Evolutionary conservation across 2,113 vertebrate genomes (phyloP).

Genomic region (Cichladusa arquata): DNA sequence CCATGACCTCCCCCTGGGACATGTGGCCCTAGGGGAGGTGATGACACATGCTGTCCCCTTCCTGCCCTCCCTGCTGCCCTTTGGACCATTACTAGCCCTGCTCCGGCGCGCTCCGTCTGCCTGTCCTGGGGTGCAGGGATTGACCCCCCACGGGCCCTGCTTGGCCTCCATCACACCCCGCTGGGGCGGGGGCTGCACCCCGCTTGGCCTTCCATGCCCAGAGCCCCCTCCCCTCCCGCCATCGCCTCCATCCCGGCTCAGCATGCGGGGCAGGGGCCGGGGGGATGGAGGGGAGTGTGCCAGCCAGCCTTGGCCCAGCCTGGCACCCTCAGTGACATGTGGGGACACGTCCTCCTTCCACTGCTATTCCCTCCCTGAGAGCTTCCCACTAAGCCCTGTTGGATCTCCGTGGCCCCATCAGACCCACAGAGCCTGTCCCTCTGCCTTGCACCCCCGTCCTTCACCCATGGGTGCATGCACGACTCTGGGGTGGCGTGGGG

Average conservation of each 20-base stretch:
- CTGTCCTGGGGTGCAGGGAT: not conserved
- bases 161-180: not conserved
- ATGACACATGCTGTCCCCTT: fast-evolving
- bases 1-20: not conserved
- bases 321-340: not conserved
- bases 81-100: conserved; percentile 70
- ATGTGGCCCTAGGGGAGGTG: not conserved
- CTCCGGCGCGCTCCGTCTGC: conserved; percentile 9
- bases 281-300: not conserved
- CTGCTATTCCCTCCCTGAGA: not conserved
- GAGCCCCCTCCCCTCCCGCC: not conserved
- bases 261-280: conserved; percentile 66
- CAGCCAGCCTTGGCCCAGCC: not conserved
- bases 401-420: not conserved
- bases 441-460: not conserved
- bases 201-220: not conserved
- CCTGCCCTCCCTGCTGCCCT: not conserved
- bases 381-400: not conserved
- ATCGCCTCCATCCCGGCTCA: conserved; percentile 50
- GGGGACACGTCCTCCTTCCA: not conserved
- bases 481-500: not conserved
- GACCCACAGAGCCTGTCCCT: not conserved
- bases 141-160: not conserved
- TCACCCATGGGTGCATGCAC: not conserved
- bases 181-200: not conserved